Percentiles rank a stretch among this genome's conserved stretches.
phyloP scores from a whole-genome alignment of 1,140 invertebrate genomes.

The Rhopalosiphum padi region DNA sequence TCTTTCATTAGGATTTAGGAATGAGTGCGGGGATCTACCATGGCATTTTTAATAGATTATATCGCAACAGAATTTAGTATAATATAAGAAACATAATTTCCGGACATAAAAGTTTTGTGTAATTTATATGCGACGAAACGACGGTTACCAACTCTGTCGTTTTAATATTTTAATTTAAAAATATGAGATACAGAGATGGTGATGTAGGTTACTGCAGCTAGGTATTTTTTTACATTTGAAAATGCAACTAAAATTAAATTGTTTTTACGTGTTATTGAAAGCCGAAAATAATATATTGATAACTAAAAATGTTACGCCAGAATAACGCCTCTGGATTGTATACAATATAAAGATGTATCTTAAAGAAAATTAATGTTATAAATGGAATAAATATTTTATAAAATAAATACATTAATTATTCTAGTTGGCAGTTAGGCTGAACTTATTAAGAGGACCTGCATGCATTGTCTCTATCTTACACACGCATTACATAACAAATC shows the following conservation, averaged over 20 bases:
- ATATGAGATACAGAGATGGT: neutral
- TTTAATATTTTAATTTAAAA: slow-evolving; percentile 2
- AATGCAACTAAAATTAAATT: neutral
- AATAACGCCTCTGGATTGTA: neutral
- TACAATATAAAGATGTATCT: too few species aligned
- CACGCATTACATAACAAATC: neutral
- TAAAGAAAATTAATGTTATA: neutral
- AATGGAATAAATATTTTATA: neutral
- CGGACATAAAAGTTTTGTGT: neutral
- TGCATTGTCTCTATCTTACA: neutral
- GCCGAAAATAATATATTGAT: neutral
- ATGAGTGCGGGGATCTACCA: neutral
- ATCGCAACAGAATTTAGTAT: neutral
- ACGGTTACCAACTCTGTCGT: neutral
- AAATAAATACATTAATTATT: neutral
- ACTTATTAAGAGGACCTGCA: neutral
- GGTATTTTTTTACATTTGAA: neutral
- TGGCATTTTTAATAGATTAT: neutral
- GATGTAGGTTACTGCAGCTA: too few species aligned
- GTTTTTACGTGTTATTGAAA: neutral
- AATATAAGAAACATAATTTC: neutral
- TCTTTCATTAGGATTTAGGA: neutral
- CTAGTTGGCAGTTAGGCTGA: neutral
- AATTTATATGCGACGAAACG: too few species aligned
- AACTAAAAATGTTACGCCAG: neutral